These are phyloP conservation scores for Mesochorus sp. DNA, from an alignment of 2,888 invertebrate species.

Conservation along the genomic window DNA sequence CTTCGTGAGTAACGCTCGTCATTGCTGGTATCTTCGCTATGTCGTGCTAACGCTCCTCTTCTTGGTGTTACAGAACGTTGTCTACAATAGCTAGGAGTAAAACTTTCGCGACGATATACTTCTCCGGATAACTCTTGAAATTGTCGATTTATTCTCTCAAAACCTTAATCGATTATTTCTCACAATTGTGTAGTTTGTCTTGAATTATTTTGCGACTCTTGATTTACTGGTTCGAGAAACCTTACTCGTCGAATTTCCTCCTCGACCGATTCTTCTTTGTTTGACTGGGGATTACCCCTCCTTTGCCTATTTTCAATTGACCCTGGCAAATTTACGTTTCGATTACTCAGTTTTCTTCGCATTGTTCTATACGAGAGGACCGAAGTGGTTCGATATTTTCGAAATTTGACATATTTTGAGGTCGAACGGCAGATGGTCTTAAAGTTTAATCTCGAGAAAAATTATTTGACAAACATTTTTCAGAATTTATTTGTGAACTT, in stretches of 20 bases:
- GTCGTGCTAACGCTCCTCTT: no score
- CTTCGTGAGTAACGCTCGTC: no score
- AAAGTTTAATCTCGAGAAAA: neutral
- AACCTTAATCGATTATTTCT: neutral
- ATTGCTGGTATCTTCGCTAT: no score
- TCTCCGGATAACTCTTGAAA: neutral
- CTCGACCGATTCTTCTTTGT: no score
- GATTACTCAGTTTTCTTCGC: neutral
- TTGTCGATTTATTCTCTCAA: neutral
- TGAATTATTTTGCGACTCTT: neutral
- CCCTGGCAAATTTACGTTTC: neutral
- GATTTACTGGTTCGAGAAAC: neutral
- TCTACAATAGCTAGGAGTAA: neutral
- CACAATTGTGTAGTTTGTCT: neutral
- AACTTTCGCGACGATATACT: neutral
- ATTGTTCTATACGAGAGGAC: neutral
- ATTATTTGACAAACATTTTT: neutral
- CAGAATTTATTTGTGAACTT: no score
- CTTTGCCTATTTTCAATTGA: neutral
- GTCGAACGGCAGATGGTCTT: neutral
- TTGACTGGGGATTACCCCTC: no score
- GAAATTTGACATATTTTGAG: neutral
- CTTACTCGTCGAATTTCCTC: no score
- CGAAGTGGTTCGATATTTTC: neutral
- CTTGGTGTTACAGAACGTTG: neutral